Evolutionary conservation across 2,888 invertebrate genomes (phyloP), one percentile per base, ranked within the genome.

Genomic region (Tenthredo scrophulariae): DNA sequence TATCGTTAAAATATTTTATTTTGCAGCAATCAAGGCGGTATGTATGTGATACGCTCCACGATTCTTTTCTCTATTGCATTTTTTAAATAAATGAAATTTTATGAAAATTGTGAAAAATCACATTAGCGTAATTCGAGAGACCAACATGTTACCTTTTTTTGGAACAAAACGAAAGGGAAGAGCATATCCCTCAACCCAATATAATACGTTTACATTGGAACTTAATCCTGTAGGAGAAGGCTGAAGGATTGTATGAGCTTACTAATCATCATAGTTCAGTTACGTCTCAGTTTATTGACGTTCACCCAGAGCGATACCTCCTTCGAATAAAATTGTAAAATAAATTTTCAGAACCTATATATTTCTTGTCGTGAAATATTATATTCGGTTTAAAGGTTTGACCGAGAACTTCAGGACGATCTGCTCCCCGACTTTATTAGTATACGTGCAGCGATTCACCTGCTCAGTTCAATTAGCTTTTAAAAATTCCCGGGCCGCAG

Each of bases 381-480:
- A 74, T 18, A 3, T 9, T 29, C 18, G 2, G 50, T 9, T 50
- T 18, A 37, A 77, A 77, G n/a, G 33, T 26, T 62, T 80, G 80
- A 80, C 80, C 80, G 58, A 80, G 80, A 80, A 80, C 80, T 80
- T 80, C 80, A 80, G 15, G 58, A 62, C 37, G 80, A 80, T 62
- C 62, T 13, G 37, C 26, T 50, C 29, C 18, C 18, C 33, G 18
- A 40, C 22, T 22, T 62, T 22, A 62, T 22, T 33, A 13, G 26
- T 75, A 40, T 43, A 46, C 70, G 70, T 70, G 37, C 70, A 54
- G 15, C 80, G 62, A 83, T 83, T 83, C 65, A 83, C 83, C 67
- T 65, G 67, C 67, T 46, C n/a, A n/a, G 22, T 43, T 29, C 67
- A 70, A 70, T 83, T 70, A 46, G 26, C 26, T 46, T 67, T 67